Base-by-base conservation (phyloP, 2,888 invertebrate genomes). In the Uloborus plumipes region DNA sequence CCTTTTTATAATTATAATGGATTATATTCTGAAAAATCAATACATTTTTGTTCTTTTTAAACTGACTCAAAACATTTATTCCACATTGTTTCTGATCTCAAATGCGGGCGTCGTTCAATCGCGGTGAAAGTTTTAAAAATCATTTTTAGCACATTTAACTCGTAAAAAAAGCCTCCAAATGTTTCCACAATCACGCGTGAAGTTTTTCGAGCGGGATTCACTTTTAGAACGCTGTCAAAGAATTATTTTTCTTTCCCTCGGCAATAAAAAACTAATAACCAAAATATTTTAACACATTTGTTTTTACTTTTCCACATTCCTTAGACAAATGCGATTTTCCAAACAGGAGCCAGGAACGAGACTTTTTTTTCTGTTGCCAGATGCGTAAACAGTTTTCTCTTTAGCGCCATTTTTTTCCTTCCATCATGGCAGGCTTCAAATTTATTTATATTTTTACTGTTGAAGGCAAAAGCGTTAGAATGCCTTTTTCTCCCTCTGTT, bases 361-460 rank as follows among this genome's bases (percentile, higher is more conserved):
- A 4, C 66, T 50, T 66, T 66, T 39, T 39, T 39, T 51, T 51
- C 14, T 20, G 50, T 66, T 66, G 51, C 66, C 50, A 50, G 66
- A 66, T 66, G 11, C 66, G 26, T 66, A 66, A 50, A 66, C 66
- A 51, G 66, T 66, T 66, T 66, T 26, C 14, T 51, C 51, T 11
- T 26, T 66, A 11, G 26, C n/a, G 39, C 31, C 14, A 15, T 31
- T 62, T 62, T 62, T n/a, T 64, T 50, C 26, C n/a, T 39, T 67
- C n/a, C 31, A 13, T 26, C n/a, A 20, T n/a, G 26, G 59, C 66
- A 26, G 18, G 15, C 75, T 59, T 53, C 64, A 26, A 65, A 73
- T 66, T 66, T 66, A 59, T 66, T 66, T 75, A 75, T 75, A 75
- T 66, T 75, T 22, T 69, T n/a, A 15, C 58, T 53, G 39, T 31